Base-by-base conservation (phyloP, 2,888 invertebrate species). In the Therioaphis trifolii region DNA sequence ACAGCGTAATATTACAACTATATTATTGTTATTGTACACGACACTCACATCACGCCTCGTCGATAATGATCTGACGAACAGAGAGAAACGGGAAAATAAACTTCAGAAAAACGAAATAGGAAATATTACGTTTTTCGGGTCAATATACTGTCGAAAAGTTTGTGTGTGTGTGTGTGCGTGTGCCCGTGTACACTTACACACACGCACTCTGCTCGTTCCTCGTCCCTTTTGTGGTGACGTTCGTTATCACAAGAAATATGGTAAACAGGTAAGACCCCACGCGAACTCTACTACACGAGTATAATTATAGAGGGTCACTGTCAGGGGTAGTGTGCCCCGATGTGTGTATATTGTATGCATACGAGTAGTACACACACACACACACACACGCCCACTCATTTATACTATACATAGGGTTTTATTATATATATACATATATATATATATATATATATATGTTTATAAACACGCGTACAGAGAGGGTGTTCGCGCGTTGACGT, bases 231-330 rank as follows among this genome's bases (percentile, higher is more conserved):
- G 14, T 21, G 29, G 46, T 46, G 1, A 11, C 29, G 29, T 66
- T 77, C 29, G 29, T 66, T 77, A 77, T 77, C 77, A 52, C 49
- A 43, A 52, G 29, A 35, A 77, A 77, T 66, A 76, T 63, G 77
- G 77, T 49, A 77, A 77, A 66, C 66, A 63, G 77, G 77, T 77
- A 77, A 76, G 29, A 66, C 46, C 11, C 66, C 77, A 77, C 77
- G 77, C 77, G 49, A 72, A 35, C 72, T 63, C 63, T n/a, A n/a
- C 35, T 5, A 3, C 35, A 35, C 7, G 35, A 3, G 35, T 35
- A 58, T 77, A 77, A 77, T 77, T 77, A n/a, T n/a, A 77, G 77
- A 66, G 77, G 76, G 63, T 66, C 7, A 63, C 49, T 24, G 63
- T 49, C 77, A 24, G 66, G 49, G 77, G 29, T 76, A n/a, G 40